Percentiles rank a stretch among this genome's conserved stretches.
Conservation (phyloP, 2,113 vertebrate genomes). For the Phodopus roborovskii region DNA sequence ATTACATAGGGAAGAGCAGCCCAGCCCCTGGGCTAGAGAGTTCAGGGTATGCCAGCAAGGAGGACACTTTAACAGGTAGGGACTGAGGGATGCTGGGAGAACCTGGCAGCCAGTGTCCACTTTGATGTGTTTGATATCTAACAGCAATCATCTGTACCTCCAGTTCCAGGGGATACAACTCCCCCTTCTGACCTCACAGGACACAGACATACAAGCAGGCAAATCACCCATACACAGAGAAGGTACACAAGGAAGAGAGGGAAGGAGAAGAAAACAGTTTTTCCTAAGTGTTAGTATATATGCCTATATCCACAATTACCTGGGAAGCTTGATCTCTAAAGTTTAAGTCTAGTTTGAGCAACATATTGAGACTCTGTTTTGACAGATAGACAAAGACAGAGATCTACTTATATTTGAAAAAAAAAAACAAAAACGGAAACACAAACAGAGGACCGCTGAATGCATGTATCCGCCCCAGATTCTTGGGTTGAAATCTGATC, state of each 20-base stretch:
- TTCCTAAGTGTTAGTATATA: neutral
- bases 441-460: neutral
- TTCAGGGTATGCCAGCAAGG: neutral
- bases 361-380: neutral
- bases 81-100: neutral
- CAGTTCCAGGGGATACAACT: neutral
- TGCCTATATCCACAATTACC: neutral
- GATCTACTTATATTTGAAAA: neutral
- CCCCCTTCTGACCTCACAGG: neutral
- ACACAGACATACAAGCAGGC: neutral
- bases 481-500: neutral
- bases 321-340: neutral
- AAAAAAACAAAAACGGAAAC: neutral
- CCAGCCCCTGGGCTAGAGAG: neutral
- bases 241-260: neutral
- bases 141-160: neutral
- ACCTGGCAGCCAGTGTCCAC: neutral
- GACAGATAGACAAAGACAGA: neutral
- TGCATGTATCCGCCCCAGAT: neutral
- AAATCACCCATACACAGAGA: neutral
- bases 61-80: neutral
- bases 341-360: neutral
- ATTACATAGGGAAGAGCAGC: neutral
- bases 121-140: neutral
- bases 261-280: neutral